phyloP scores from a whole-genome alignment of 2,113 vertebrate genomes.

The Clarias gariepinus region DNA sequence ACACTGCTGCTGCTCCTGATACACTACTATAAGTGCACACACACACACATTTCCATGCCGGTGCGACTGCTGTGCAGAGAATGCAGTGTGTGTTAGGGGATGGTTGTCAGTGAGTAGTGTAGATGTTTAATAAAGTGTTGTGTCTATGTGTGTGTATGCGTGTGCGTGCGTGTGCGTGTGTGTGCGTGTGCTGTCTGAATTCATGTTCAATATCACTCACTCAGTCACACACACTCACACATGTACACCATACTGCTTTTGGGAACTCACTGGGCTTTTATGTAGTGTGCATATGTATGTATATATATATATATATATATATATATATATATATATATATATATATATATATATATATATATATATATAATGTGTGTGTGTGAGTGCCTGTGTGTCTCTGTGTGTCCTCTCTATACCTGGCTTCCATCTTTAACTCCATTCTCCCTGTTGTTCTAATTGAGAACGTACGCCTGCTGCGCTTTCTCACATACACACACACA shows the following conservation, averaged over 20 bases:
- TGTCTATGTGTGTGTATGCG: too few species aligned
- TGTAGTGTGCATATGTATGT: not conserved
- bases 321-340: too few species aligned
- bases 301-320: too few species aligned
- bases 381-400: too few species aligned
- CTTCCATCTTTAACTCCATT: conserved; percentile 45
- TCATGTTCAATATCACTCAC: not conserved
- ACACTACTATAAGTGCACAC: not conserved
- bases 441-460: conserved; percentile 42
- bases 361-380: too few species aligned
- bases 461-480: conserved; percentile 30
- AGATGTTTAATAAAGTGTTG: not conserved
- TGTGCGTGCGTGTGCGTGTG: not conserved
- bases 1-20: not conserved
- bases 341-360: too few species aligned
- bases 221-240: not conserved
- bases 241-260: not conserved
- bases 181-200: not conserved
- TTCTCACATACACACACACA: not conserved
- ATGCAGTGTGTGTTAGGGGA: not conserved
- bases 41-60: not conserved
- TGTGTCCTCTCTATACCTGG: conserved; percentile 30
- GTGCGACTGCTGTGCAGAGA: not conserved
- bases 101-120: not conserved
- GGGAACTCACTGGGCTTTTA: conserved; percentile 1